A percentile compares a stretch with the other conserved stretches of the same genome.
Conservation (phyloP, 2,113 vertebrate genomes). For the Pampusana beccarii region DNA sequence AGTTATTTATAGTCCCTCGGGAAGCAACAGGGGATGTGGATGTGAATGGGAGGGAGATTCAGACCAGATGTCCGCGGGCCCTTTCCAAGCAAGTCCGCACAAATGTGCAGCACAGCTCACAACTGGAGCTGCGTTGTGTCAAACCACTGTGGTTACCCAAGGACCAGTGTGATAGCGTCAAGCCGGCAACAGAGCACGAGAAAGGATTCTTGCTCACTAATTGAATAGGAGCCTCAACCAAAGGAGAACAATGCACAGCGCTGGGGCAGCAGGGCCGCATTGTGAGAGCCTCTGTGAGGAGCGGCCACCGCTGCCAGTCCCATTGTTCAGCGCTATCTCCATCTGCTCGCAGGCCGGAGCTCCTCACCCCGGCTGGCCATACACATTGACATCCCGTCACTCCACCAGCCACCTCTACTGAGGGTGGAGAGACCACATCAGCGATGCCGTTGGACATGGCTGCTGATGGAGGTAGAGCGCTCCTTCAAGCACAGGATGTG, state of each 20-base stretch:
- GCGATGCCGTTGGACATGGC: no score
- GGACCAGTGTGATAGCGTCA: not conserved
- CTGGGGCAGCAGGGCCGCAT: not conserved
- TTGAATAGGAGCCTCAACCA: not conserved
- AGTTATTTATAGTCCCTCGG: not conserved
- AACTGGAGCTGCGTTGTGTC: not conserved
- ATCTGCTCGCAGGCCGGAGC: not conserved
- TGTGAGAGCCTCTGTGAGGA: not conserved
- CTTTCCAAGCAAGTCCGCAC: not conserved
- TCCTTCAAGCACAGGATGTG: rapidly evolving
- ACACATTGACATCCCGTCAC: not conserved
- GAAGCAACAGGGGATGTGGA: not conserved
- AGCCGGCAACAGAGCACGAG: not conserved
- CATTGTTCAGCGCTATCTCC: not conserved
- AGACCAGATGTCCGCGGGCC: not conserved
- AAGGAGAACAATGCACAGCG: not conserved
- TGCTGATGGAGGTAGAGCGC: not conserved
- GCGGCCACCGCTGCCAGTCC: not conserved
- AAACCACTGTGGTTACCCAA: conserved; percentile 2
- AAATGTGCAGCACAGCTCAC: not conserved
- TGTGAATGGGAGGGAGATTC: conserved; percentile 37
- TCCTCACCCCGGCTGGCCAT: rapidly evolving
- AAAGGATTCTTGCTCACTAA: not conserved
- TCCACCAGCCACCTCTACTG: rapidly evolving
- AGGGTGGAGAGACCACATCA: rapidly evolving